These are phyloP conservation scores for Pseudochirops corinnae DNA, from an alignment of 2,797 vertebrate species.

Conservation along the genomic window DNA sequence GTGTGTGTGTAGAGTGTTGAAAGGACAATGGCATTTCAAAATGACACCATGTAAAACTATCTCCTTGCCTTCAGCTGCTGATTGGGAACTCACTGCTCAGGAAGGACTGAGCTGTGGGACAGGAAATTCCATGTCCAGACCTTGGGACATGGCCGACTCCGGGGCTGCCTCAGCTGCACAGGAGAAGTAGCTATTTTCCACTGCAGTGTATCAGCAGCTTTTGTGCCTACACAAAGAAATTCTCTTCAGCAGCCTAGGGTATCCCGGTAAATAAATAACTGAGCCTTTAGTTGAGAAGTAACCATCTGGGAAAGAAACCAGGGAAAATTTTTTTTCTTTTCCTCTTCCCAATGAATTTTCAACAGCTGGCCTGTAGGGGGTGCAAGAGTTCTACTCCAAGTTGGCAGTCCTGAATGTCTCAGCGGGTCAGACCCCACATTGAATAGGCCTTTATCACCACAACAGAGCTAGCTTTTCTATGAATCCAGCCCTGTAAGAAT, in stretches of 20 bases:
- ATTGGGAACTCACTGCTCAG: slow-evolving; percentile 27
- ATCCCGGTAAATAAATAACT: slow-evolving; percentile 4
- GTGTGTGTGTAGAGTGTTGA: not conserved
- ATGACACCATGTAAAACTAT: slow-evolving; percentile 82
- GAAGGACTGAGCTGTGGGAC: not conserved
- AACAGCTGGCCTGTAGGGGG: slow-evolving; percentile 83
- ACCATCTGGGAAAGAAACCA: not conserved
- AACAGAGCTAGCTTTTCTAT: slow-evolving; percentile 40
- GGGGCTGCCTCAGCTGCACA: not conserved
- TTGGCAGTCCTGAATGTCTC: not conserved
- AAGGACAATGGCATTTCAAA: slow-evolving; percentile 74
- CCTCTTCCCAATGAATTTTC: not conserved
- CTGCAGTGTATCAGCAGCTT: not conserved
- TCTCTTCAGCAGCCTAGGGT: not conserved
- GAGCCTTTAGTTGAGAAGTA: not conserved
- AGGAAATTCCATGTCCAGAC: not conserved
- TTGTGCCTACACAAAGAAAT: not conserved
- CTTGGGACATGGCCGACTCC: rapidly evolving
- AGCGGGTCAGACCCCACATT: slow-evolving; percentile 46
- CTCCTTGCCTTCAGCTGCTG: slow-evolving; percentile 37
- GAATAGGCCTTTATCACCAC: slow-evolving; percentile 54
- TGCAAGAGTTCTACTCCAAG: slow-evolving; percentile 84
- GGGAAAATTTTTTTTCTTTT: no score
- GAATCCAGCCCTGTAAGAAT: slow-evolving; percentile 47
- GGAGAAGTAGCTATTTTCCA: not conserved